Evolutionary conservation across 1,140 invertebrate genomes (phyloP).

Genomic region (Probaryconus sp.): DNA sequence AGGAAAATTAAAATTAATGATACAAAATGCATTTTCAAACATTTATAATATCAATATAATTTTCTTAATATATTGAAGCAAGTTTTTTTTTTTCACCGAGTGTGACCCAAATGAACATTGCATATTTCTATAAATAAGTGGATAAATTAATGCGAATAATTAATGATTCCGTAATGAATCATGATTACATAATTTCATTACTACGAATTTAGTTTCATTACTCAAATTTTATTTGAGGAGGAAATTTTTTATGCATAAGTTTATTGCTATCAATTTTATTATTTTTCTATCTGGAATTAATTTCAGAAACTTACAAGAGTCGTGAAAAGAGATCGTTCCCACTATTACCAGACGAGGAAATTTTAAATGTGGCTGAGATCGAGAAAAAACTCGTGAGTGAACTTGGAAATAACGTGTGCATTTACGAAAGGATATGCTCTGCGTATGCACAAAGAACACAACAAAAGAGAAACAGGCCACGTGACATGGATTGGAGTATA

Average conservation of each 20-base stretch:
- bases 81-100: not conserved
- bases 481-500: constrained; percentile 80
- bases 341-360: constrained; percentile 73
- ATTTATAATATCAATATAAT: no score
- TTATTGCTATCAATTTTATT: not conserved
- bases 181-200: no score
- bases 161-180: no score
- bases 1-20: no score
- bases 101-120: no score
- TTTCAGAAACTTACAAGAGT: constrained; percentile 81
- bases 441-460: constrained; percentile 81
- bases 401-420: constrained; percentile 83
- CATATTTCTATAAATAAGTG: no score
- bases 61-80: no score
- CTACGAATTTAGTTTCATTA: no score
- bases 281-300: constrained; percentile 9
- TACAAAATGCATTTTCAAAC: no score
- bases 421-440: constrained; percentile 84
- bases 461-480: constrained; percentile 68
- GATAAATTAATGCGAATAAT: no score
- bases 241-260: no score
- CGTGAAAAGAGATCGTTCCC: constrained; percentile 75
- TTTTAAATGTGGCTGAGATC: constrained; percentile 82
- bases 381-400: constrained; percentile 84
- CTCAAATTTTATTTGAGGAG: no score